These are phyloP conservation scores for Eucriotettix oculatus DNA, from an alignment of 2,888 invertebrate genomes.

Conservation along the genomic window DNA sequence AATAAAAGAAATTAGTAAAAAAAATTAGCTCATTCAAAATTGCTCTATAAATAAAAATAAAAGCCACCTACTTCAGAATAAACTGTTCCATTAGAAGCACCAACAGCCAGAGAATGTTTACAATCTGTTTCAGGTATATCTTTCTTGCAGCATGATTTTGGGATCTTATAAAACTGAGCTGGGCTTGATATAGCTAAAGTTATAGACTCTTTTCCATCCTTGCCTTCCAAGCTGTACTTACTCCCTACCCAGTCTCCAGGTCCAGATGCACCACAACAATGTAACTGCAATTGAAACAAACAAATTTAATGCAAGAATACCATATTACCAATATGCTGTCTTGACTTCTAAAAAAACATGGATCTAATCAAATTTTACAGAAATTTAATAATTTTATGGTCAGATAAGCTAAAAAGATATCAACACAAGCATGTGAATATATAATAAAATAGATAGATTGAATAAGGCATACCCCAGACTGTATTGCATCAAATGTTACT, in stretches of 20 bases:
- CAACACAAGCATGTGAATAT: not conserved
- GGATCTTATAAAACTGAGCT: constrained; percentile 34
- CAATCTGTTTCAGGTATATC: constrained; percentile 7
- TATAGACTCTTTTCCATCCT: constrained; percentile 20
- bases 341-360: no score
- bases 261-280: constrained; percentile 62
- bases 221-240: constrained; percentile 32
- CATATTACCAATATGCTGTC: constrained; percentile 13
- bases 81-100: no score
- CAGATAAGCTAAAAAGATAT: not conserved
- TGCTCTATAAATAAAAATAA: no score
- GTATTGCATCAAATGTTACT: constrained; percentile 49
- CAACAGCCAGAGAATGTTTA: not conserved
- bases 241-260: constrained; percentile 56
- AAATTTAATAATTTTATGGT: not conserved
- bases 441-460: not conserved
- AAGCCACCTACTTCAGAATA: no score
- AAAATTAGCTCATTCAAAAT: no score
- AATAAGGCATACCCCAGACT: constrained; percentile 27
- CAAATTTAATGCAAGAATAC: constrained; percentile 10
- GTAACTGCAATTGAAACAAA: constrained; percentile 32
- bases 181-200: constrained; percentile 27
- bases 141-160: constrained; percentile 41
- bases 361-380: not conserved
- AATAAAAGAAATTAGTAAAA: no score